Base-by-base conservation (phyloP, 1,140 invertebrate species). In the Pseudomyrmex concolor region DNA sequence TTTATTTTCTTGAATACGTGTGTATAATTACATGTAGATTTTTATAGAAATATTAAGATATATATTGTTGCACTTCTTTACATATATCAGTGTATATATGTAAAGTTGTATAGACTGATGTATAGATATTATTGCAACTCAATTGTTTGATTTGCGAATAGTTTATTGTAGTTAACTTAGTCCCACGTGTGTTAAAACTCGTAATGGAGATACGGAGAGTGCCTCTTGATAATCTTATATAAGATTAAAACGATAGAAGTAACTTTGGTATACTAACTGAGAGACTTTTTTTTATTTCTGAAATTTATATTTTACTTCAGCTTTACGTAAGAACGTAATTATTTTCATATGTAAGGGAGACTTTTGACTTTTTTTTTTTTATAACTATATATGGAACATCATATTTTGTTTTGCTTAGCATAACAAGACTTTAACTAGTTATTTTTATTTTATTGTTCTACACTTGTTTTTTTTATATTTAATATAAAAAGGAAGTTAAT, bases 201-300 rank as follows among this genome's bases (percentile, higher is more conserved):
- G 34, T 34, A 34, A 34, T 34, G 3, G 1, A 51, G 7, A 51
- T 13, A 51, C 34, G 34, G 34, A 34, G 34, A 34, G 34, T 51
- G 13, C 13, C 50, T 51, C 13, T 51, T 12, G 9, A 51, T 10
- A 51, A 43, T 1, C 34, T 80, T 50, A 19, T 48, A 80, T n/a
- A 78, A 43, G 13, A 67, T 45, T 45, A 17, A 13, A 68, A n/a
- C 48, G 17, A n/a, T 54, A 19, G 48, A 77, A 45, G 9, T 50
- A 59, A 50, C 7, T 7, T 80, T 80, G 66, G 57, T 80, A 60
- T 80, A 80, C 54, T 54, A 59, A 70, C 43, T 80, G 22, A 70
- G 54, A 71, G 34, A 34, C 34, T 34, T 34, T 34, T 5, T 34
- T 12, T 48, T 3, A 15, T 62, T 4, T 78, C 3, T 1, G 50